Conservation (phyloP, 2,797 vertebrate species). For the Zenarchopterus dispar region DNA sequence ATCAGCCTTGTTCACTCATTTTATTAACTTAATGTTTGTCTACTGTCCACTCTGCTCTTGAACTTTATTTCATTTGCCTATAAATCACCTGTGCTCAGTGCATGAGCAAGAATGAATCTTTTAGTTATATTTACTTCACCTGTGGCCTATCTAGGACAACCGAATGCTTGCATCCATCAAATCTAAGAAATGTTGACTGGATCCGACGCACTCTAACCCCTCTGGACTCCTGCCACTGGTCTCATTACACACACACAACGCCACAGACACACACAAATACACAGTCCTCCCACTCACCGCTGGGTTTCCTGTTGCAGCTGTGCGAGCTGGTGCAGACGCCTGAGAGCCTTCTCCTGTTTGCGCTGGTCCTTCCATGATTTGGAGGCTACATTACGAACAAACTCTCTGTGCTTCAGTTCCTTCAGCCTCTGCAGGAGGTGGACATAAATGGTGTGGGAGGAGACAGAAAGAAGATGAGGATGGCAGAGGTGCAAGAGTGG, state of each 20-base stretch:
- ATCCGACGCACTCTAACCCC: slow-evolving; percentile 68
- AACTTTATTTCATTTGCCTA: slow-evolving; percentile 23
- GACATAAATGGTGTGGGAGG: slow-evolving; percentile 23
- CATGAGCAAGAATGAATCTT: slow-evolving; percentile 53
- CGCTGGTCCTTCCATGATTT: slow-evolving; percentile 99
- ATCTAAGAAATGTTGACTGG: slow-evolving; percentile 60
- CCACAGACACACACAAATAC: slow-evolving; percentile 27
- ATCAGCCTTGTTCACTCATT: slow-evolving; percentile 12
- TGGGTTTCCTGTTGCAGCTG: slow-evolving; percentile 91
- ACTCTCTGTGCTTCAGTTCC: slow-evolving; percentile 98
- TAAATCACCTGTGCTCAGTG: slow-evolving; percentile 24
- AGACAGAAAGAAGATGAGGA: slow-evolving; percentile 15
- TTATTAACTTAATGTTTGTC: slow-evolving; percentile 12
- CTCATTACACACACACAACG: slow-evolving; percentile 43
- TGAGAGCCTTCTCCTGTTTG: slow-evolving; percentile 96
- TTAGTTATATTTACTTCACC: slow-evolving; percentile 72
- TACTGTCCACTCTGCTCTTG: slow-evolving; percentile 5
- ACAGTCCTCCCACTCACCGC: slow-evolving; percentile 80
- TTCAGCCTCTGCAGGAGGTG: slow-evolving; percentile 89
- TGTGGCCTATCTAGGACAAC: slow-evolving; percentile 67
- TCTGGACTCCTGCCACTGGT: slow-evolving; percentile 56
- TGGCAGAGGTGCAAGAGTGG: slow-evolving; percentile 19
- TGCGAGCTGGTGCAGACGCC: slow-evolving; percentile 93
- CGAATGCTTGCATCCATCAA: slow-evolving; percentile 71
- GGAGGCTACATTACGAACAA: slow-evolving; percentile 96